Evolutionary conservation across 2,888 invertebrate species (phyloP).

Genomic region (Ochropacha duplaris): DNA sequence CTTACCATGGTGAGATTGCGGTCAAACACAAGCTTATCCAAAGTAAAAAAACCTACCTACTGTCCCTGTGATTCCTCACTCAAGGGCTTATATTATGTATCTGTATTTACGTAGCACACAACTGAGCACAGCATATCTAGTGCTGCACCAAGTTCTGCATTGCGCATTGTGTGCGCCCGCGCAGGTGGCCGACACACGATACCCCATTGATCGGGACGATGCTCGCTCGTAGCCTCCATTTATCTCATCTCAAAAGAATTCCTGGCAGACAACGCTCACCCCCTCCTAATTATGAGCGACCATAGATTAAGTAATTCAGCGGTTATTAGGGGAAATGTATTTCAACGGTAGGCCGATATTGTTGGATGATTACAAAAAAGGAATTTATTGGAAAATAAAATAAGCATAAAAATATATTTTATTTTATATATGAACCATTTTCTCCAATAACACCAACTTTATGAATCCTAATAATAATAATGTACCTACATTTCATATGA

Average conservation of each 20-base stretch:
- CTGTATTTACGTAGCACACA: not conserved
- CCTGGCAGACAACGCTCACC: slow-evolving; percentile 75
- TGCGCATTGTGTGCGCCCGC: slow-evolving; percentile 46
- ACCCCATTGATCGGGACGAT: slow-evolving; percentile 68
- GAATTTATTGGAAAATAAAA: no score
- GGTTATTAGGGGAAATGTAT: not conserved
- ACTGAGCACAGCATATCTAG: not conserved
- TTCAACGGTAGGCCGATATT: no score
- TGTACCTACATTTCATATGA: no score
- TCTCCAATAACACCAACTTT: no score
- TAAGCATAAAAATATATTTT: no score
- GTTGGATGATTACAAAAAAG: no score
- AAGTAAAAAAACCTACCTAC: no score
- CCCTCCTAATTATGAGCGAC: slow-evolving; percentile 72
- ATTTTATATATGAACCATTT: no score
- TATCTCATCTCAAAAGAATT: slow-evolving; percentile 77
- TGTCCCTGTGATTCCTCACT: no score
- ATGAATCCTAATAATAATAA: no score
- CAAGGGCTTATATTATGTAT: not conserved
- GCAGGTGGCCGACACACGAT: slow-evolving; percentile 82
- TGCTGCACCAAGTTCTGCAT: slow-evolving; percentile 20
- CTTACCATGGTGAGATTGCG: no score
- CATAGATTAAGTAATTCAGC: slow-evolving; percentile 48
- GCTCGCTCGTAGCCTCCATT: slow-evolving; percentile 59
- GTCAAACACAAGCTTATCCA: no score